Conservation (phyloP, 2,113 vertebrate genomes). For the Solenodon paradoxus region DNA sequence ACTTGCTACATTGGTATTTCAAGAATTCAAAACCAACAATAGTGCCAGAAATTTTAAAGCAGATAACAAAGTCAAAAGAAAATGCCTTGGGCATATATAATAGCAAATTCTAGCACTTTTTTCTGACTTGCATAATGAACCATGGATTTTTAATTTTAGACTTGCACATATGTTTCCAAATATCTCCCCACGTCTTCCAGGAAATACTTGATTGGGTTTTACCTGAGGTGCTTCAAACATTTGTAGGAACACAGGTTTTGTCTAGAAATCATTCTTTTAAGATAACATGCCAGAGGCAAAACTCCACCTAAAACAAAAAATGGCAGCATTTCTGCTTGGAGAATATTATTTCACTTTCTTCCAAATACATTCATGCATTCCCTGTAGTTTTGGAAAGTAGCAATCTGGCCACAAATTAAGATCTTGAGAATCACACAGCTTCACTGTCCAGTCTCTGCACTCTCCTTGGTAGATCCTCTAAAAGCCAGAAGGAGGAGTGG, state of each 20-base stretch:
- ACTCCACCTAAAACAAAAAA: conserved; percentile 33
- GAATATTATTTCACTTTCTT: not conserved
- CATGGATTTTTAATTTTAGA: conserved; percentile 59
- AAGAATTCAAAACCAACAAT: conserved; percentile 62
- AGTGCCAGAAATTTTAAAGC: conserved; percentile 64
- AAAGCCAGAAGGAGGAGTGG: not conserved
- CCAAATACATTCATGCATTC: not conserved
- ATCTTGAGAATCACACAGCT: not conserved
- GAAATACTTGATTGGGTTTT: conserved; percentile 43
- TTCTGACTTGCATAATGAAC: conserved; percentile 54
- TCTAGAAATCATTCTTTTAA: conserved; percentile 30
- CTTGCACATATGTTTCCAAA: conserved; percentile 51
- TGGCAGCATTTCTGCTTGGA: not conserved
- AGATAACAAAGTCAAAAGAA: conserved; percentile 65
- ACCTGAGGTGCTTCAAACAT: not conserved
- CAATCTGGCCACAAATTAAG: not conserved
- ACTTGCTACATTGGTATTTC: conserved; percentile 60
- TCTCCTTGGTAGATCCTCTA: not conserved
- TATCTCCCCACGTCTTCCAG: conserved; percentile 35
- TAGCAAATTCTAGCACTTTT: conserved; percentile 56
- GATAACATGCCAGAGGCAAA: not conserved
- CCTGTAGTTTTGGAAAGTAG: not conserved
- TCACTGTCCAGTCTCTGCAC: not conserved
- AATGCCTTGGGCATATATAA: conserved; percentile 42
- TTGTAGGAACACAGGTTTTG: not conserved